Evolutionary conservation across 2,113 vertebrate genomes (phyloP).

Genomic region (Prietella phreatophila): DNA sequence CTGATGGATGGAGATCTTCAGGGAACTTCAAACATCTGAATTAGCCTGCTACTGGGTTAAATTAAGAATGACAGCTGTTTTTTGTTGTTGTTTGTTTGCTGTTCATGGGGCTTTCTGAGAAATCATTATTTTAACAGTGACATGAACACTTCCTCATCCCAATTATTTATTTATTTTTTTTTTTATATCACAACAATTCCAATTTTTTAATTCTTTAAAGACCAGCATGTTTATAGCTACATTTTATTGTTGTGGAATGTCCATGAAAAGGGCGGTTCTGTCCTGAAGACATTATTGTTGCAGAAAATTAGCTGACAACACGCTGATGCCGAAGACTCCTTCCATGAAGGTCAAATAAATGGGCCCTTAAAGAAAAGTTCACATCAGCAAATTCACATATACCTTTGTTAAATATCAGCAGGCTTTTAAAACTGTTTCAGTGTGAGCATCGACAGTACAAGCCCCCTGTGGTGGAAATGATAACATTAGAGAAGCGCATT

Average conservation of each 20-base stretch:
- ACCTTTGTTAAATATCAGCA: neutral
- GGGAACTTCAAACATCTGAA: neutral
- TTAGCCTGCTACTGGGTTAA: constrained; percentile 22
- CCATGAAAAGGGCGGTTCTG: neutral
- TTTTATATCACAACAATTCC: neutral
- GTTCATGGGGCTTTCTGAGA: neutral
- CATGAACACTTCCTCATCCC: neutral
- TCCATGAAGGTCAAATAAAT: neutral
- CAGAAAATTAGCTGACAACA: neutral
- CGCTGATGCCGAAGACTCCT: neutral
- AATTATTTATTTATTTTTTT: no score
- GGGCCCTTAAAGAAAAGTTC: neutral
- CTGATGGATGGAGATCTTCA: neutral
- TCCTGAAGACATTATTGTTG: neutral
- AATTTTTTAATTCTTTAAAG: neutral
- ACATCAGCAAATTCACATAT: neutral
- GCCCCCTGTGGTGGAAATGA: neutral
- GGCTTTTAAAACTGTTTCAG: neutral
- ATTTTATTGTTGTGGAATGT: neutral
- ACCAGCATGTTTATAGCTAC: neutral
- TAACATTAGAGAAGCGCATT: neutral
- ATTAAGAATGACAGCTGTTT: neutral
- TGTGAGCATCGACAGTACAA: neutral
- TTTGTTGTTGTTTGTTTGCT: neutral
- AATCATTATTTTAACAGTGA: neutral